Percentiles rank a stretch among this genome's conserved stretches.
Conservation (phyloP, 2,888 invertebrate species). For the Sympetrum striolatum region DNA sequence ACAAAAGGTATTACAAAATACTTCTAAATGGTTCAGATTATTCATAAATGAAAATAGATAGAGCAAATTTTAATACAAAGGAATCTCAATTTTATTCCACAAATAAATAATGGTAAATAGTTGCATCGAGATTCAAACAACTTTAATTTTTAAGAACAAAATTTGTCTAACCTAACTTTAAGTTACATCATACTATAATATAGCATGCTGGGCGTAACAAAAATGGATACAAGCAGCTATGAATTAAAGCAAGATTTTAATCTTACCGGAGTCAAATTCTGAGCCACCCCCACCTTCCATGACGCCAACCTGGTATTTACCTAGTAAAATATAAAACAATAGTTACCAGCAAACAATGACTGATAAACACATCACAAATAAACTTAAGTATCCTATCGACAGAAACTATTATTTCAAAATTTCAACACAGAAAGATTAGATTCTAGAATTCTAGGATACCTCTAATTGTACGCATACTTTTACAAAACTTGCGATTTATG, state of each 20-base stretch:
- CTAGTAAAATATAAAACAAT: slow-evolving; percentile 62
- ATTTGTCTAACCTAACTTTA: too few species aligned
- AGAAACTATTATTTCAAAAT: neutral
- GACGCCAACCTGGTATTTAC: slow-evolving; percentile 74
- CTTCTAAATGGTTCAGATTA: too few species aligned
- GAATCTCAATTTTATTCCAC: too few species aligned
- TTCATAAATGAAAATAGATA: too few species aligned
- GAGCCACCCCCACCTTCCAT: slow-evolving; percentile 77
- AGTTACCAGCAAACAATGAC: neutral
- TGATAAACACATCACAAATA: neutral
- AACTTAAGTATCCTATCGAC: neutral
- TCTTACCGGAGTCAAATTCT: slow-evolving; percentile 82
- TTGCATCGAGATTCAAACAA: too few species aligned
- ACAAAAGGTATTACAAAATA: too few species aligned
- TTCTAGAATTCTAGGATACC: neutral
- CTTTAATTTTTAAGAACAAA: too few species aligned
- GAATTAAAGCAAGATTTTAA: neutral
- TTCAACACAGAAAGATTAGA: neutral
- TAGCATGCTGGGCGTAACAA: neutral
- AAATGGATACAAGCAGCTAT: neutral
- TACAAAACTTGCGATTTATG: too few species aligned
- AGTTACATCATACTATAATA: neutral
- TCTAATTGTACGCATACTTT: too few species aligned
- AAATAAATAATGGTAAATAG: too few species aligned
- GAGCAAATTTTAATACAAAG: too few species aligned